These are phyloP conservation scores for Ormyrus pomaceus DNA, from an alignment of 2,888 invertebrate species.

Conservation along the genomic window DNA sequence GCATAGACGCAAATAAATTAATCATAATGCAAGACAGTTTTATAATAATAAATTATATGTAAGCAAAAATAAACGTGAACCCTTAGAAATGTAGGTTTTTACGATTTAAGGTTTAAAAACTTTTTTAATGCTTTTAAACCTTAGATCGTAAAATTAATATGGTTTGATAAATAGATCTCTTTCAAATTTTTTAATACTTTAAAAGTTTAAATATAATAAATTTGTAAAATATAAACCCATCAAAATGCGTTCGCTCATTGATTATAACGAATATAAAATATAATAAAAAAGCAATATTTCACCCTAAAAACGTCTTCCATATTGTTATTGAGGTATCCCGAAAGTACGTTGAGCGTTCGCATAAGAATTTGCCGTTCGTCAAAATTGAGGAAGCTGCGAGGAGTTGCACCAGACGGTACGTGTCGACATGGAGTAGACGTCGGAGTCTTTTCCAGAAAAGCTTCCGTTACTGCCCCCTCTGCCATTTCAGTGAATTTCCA, in stretches of 20 bases:
- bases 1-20: no score
- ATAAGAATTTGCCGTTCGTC: conserved; percentile 83
- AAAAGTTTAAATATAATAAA: not conserved
- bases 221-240: no score
- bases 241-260: no score
- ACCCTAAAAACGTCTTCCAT: conserved; percentile 83
- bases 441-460: conserved; percentile 82
- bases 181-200: not conserved
- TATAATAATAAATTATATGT: not conserved
- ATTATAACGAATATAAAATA: no score
- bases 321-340: conserved; percentile 82
- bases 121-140: not conserved
- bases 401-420: conserved; percentile 81
- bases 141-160: not conserved
- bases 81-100: no score
- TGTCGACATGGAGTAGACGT: conserved; percentile 83
- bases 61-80: not conserved
- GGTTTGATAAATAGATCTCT: not conserved
- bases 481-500: conserved; percentile 82
- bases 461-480: conserved; percentile 84
- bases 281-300: conserved; percentile 23
- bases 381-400: conserved; percentile 83
- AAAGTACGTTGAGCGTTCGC: conserved; percentile 82
- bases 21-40: not conserved
- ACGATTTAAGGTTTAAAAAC: not conserved